These are phyloP conservation scores for Elymnias hypermnestra DNA, from an alignment of 1,140 invertebrate genomes.

Conservation along the genomic window DNA sequence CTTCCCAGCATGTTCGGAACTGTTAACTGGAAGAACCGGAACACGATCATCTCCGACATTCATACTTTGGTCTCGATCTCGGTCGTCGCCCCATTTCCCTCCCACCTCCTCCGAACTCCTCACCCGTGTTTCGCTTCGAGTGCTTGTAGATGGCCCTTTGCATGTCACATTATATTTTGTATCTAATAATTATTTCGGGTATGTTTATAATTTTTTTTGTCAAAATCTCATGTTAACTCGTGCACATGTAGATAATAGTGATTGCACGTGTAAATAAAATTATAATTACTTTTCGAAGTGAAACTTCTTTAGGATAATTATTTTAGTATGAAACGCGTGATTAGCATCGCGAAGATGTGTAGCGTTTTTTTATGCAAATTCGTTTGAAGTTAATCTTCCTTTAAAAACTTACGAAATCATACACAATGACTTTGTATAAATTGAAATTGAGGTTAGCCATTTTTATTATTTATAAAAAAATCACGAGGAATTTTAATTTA, in stretches of 20 bases:
- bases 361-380: too few relatives aligned
- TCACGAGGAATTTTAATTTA: too few relatives aligned
- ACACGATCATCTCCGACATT: constrained; percentile 31
- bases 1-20: constrained; percentile 57
- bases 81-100: constrained; percentile 22
- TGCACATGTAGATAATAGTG: constrained; percentile 2
- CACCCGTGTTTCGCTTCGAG: not conserved
- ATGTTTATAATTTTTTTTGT: not conserved
- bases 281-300: not conserved
- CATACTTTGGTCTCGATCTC: constrained; percentile 26
- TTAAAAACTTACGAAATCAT: too few relatives aligned
- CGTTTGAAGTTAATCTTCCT: too few relatives aligned
- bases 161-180: too few relatives aligned
- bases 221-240: not conserved
- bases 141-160: too few relatives aligned
- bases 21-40: constrained; percentile 51
- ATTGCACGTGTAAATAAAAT: not conserved
- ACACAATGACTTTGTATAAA: too few relatives aligned
- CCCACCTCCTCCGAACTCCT: constrained; percentile 22
- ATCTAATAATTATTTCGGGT: not conserved
- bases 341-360: too few relatives aligned
- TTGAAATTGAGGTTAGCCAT: too few relatives aligned
- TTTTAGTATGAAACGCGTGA: too few relatives aligned
- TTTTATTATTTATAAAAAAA: too few relatives aligned
- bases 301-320: too few relatives aligned